Percentiles rank a stretch among this genome's conserved stretches.
Evolutionary conservation across 2,888 invertebrate genomes (phyloP).

Genomic region (Drosophila demipolita): DNA sequence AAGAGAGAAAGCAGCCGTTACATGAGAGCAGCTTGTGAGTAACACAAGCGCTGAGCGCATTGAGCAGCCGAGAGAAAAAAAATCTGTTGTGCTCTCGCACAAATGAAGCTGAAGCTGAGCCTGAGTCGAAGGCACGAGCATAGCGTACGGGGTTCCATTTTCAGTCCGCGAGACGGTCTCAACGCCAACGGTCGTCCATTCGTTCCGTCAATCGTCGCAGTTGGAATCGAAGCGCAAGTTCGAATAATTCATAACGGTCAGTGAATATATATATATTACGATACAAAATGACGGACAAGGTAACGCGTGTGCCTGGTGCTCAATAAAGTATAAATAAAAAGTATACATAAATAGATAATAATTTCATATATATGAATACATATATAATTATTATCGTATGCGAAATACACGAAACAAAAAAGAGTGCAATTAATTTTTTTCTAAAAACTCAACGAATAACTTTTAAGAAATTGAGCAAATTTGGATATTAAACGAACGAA

Average conservation of each 20-base stretch:
- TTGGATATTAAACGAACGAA: conserved; percentile 52
- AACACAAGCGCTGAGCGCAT: conserved; percentile 33
- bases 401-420: conserved; percentile 23
- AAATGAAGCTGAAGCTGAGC: conserved; percentile 6
- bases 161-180: conserved; percentile 75
- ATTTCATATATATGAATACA: conserved; percentile 26
- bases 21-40: conserved; percentile 54
- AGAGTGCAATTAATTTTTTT: conserved; percentile 43
- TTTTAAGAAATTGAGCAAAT: not conserved
- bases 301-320: conserved; percentile 48
- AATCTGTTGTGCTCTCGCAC: conserved; percentile 1
- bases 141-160: conserved; percentile 18
- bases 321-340: conserved; percentile 28
- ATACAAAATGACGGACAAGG: conserved; percentile 45
- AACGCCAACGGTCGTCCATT: conserved; percentile 58
- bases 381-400: conserved; percentile 32
- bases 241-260: conserved; percentile 42
- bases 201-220: conserved; percentile 27
- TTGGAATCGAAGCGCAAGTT: conserved; percentile 15
- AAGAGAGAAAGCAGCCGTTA: conserved; percentile 23
- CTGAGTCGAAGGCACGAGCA: conserved; percentile 9
- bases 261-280: conserved; percentile 13
- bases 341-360: conserved; percentile 31
- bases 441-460: conserved; percentile 30
- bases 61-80: conserved; percentile 37